Evolutionary conservation across 2,113 vertebrate genomes (phyloP).

Genomic region (Procapra przewalskii): DNA sequence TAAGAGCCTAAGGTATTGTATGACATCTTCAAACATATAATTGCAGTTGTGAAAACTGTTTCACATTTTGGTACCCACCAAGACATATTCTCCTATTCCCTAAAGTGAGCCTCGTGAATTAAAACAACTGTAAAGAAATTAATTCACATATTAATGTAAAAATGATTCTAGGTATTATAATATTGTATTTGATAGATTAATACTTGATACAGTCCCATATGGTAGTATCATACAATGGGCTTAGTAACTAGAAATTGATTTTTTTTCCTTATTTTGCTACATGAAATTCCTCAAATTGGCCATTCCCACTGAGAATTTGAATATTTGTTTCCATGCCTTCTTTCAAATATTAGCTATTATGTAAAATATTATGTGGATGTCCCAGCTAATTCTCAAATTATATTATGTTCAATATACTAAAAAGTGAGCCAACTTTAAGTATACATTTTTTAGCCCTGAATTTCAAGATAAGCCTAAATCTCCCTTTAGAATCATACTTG

Average conservation of each 20-base stretch:
- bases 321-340: neutral
- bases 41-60: conserved; percentile 70
- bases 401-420: neutral
- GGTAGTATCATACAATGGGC: conserved; percentile 52
- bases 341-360: conserved; percentile 45
- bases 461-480: neutral
- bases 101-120: conserved; percentile 50
- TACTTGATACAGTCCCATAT: conserved; percentile 40
- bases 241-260: conserved; percentile 54
- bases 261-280: neutral
- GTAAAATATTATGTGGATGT: neutral
- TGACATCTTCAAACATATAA: conserved; percentile 64
- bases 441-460: neutral
- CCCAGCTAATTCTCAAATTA: neutral
- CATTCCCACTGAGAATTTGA: conserved; percentile 28
- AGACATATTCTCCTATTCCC: conserved; percentile 19
- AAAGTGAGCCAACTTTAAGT: neutral
- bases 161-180: conserved; percentile 48
- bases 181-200: conserved; percentile 47
- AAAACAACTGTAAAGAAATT: conserved; percentile 35
- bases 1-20: conserved; percentile 62
- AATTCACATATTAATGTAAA: conserved; percentile 55
- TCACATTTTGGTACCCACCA: conserved; percentile 55
- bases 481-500: neutral
- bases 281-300: conserved; percentile 37